Evolutionary conservation across 2,888 invertebrate genomes (phyloP), one percentile per base, ranked within the genome.

Genomic region (Priapulus caudatus): DNA sequence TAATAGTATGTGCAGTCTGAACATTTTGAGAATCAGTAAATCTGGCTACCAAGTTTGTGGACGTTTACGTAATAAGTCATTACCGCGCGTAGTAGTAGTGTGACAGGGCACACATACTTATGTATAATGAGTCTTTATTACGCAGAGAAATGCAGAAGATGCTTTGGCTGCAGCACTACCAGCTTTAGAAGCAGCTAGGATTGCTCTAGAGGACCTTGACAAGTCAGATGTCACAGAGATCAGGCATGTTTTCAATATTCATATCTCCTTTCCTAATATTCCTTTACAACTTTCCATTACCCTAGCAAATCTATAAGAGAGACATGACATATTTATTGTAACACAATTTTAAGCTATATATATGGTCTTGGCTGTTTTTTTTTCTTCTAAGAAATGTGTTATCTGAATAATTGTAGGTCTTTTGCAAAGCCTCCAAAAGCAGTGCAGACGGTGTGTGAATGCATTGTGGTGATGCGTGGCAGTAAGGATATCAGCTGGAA

Each of bases 141-240:
- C 55, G 46, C 56, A 71, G 70, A 63, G 64, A 63, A 90, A 90
- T 46, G 91, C 90, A 0, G 86, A 86, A 66, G 81, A 79, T 58
- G 83, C 80, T 0, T 71, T 92, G 48, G 80, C 81, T 0, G 84
- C 82, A 43, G 91, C 90, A 0, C 70, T 91, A 66, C 91, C 91
- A 0, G 88, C 84, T 0, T 72, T 92, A 1, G 86, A 88, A 64
- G 80, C 80, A 5, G 90, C 91, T 0, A 76, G 84, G 54, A 64
- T 80, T 15, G 90, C 91, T 0, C 74, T 92, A 0, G 78, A 82
- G 0, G 86, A 88, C 59, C 73, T 92, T 45, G 87, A 90, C 49
- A 90, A 90, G 72, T 79, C 82, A 1, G 91, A 91, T 64, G 90
- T 92, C 60, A 89, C 89, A 20, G 90, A 92, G 74, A 90, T 91